A percentile compares a stretch with the other conserved stretches of the same genome.
These are phyloP conservation scores for Drosophila virilis DNA, from an alignment of 1,140 invertebrate species.

Conservation along the genomic window DNA sequence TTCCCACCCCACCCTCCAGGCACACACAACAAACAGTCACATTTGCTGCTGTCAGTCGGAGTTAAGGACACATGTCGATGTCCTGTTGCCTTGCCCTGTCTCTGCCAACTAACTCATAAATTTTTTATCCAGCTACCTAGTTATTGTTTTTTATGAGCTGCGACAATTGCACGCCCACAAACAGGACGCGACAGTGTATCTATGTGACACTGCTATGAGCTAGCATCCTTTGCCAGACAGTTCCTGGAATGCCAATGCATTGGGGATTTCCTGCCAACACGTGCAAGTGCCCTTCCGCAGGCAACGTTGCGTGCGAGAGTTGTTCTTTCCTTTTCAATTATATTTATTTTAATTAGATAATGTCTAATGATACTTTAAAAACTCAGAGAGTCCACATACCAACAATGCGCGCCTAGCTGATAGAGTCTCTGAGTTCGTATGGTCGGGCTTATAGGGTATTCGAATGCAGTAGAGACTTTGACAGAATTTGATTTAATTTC, in stretches of 20 bases:
- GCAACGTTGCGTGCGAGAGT: constrained; percentile 12
- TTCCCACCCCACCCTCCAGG: background rate
- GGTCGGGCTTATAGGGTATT: no score
- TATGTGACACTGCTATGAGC: constrained; percentile 46
- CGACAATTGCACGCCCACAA: constrained; percentile 56
- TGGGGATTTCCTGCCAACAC: constrained; percentile 44
- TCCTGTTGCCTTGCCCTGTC: constrained; percentile 33
- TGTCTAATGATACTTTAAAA: background rate
- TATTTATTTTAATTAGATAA: constrained; percentile 43
- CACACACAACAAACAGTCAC: constrained; percentile 25
- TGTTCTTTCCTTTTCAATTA: constrained; percentile 47
- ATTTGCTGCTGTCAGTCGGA: constrained; percentile 63
- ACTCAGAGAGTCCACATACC: no score
- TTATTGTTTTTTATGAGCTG: constrained; percentile 80
- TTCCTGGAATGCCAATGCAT: constrained; percentile 32
- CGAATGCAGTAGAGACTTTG: no score
- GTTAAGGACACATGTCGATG: constrained; percentile 72
- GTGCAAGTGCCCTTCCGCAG: constrained; percentile 31
- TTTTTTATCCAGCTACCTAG: constrained; percentile 70
- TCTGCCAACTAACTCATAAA: constrained; percentile 58
- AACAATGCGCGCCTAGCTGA: no score
- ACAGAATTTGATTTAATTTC: no score
- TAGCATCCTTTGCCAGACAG: constrained; percentile 50
- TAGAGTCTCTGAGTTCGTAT: no score
- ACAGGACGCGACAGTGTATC: background rate